phyloP scores from a whole-genome alignment of 2,888 invertebrate genomes.

The Scaptomyza polygonia region DNA sequence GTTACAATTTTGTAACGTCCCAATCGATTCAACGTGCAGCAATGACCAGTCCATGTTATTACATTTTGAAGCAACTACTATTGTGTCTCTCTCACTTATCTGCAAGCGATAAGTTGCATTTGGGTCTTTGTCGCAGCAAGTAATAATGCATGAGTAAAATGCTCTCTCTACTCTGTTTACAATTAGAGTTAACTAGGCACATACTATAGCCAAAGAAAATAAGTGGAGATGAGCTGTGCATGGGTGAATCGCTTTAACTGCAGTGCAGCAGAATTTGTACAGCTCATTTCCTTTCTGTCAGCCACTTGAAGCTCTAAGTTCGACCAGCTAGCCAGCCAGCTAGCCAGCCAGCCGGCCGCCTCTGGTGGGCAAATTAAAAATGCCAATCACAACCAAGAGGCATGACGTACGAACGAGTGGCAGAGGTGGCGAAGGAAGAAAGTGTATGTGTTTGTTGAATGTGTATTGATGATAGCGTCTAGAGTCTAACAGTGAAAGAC shows the following conservation, averaged over 20 bases:
- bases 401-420: slow-evolving; percentile 26
- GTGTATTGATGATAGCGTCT: slow-evolving; percentile 40
- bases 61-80: not conserved
- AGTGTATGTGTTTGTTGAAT: slow-evolving; percentile 2
- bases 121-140: slow-evolving; percentile 3
- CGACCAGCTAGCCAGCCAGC: slow-evolving; percentile 34
- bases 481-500: slow-evolving; percentile 28
- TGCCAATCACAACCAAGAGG: slow-evolving; percentile 59
- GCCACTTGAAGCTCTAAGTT: slow-evolving; percentile 9
- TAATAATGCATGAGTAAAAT: slow-evolving; percentile 33
- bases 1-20: no score
- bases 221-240: slow-evolving; percentile 41
- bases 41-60: slow-evolving; percentile 9
- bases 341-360: slow-evolving; percentile 28
- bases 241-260: slow-evolving; percentile 51
- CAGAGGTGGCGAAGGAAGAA: not conserved
- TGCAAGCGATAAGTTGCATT: slow-evolving; percentile 27
- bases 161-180: slow-evolving; percentile 24
- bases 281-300: slow-evolving; percentile 20
- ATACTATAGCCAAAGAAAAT: not conserved
- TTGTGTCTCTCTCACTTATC: slow-evolving; percentile 24
- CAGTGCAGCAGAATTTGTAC: slow-evolving; percentile 7
- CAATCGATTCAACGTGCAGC: slow-evolving; percentile 4
- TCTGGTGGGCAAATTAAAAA: slow-evolving; percentile 53
- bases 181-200: not conserved